Percentiles rank a stretch among this genome's conserved stretches.
These are phyloP conservation scores for Strongylocentrotus purpuratus DNA, from an alignment of 35 echinoderm and acorn worm species.

Conservation along the genomic window DNA sequence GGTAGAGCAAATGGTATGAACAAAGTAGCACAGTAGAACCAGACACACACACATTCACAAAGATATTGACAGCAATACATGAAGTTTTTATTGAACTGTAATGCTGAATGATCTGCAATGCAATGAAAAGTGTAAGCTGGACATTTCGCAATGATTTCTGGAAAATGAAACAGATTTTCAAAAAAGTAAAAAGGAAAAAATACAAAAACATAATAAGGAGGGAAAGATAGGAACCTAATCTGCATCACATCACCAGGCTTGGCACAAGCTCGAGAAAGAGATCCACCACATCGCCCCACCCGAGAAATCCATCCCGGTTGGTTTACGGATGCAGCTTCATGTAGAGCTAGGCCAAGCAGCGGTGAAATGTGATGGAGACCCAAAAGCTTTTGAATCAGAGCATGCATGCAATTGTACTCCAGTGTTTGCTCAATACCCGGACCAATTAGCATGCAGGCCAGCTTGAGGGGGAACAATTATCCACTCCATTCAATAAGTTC, in stretches of 20 bases:
- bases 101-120: conserved; percentile 20
- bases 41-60: not conserved
- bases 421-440: conserved; percentile 53
- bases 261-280: not conserved
- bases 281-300: conserved; percentile 64
- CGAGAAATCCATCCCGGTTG: conserved; percentile 57
- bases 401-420: conserved; percentile 44
- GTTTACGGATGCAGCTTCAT: conserved; percentile 68
- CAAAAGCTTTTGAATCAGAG: conserved; percentile 15
- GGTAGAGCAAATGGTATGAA: not conserved
- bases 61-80: not conserved
- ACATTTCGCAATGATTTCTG: conserved; percentile 1
- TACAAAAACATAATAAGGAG: not conserved
- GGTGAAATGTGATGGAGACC: conserved; percentile 44
- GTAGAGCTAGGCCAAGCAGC: conserved; percentile 50
- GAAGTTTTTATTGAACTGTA: conserved; percentile 8
- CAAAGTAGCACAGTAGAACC: not conserved
- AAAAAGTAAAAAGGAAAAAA: not conserved
- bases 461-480: conserved; percentile 51
- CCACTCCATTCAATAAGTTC: not conserved
- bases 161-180: not conserved
- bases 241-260: conserved; percentile 42
- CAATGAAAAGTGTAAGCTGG: conserved; percentile 6
- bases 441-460: conserved; percentile 35
- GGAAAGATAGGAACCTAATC: conserved; percentile 20